Evolutionary conservation across 2,113 vertebrate species (phyloP), one percentile per base, ranked within the genome.

Genomic region (Poeciliopsis retropinna): DNA sequence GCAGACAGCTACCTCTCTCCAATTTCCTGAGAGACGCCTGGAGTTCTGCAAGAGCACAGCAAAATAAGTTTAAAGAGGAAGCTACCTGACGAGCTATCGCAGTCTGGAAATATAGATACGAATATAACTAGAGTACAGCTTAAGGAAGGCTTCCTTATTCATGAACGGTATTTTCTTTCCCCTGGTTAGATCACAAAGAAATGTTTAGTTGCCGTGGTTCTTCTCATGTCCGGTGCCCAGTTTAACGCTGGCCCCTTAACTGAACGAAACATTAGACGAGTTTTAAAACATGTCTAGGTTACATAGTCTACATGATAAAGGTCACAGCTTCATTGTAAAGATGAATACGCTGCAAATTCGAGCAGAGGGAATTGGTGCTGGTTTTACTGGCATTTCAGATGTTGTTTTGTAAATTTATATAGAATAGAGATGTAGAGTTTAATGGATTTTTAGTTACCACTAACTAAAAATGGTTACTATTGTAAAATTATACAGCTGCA

Each of bases 1-100:
- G 74, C 79, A 88, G 86, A 87, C 87, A 73, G 79, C 88, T 95
- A 95, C 95, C 95, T 95, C 95, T 95, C 95, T 93, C 95, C 94
- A 95, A 91, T 94, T 95, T 77, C 93, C 93, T 82, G 93, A 63
- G 77, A 94, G 91, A 87, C 92, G 92, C 75, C 95, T 88, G 79
- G 94, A 92, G 70, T 89, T 93, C 94, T 95, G 93, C 87, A 87
- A 76, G 78, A 88, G 89, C 84, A 73, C 67, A 90, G 80, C 75
- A 85, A 76, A 84, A 78, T 73, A 54, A 70, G 80, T 65, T 76
- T 39, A 14, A 73, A 75, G 60, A 27, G 60, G 28, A 60, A 74
- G 41, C 25, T 29, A 74, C 39, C 51, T 61, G 28, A 76, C 19
- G 13, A 72, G 29, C 0, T 28, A 27, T 6, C 11, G 8, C n/a